Base-by-base conservation (phyloP, 2,113 vertebrate species). In the Alectura lathami region DNA sequence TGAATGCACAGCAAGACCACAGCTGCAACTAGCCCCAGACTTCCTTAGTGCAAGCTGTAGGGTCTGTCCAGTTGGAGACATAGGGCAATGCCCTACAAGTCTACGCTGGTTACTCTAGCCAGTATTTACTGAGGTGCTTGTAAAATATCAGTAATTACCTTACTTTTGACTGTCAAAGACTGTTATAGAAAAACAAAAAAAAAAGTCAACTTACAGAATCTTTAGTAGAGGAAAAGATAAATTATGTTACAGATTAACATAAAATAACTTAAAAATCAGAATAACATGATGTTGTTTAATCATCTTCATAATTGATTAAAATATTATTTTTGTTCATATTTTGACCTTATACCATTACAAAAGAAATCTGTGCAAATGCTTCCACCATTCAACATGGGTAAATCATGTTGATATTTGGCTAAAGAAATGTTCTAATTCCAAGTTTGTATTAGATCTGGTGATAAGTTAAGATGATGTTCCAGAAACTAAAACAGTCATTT, bases 381-480 rank as follows among this genome's bases (percentile, higher is more conserved):
- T 86, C 88, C 64, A 57, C 11, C 62, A 29, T 29, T 67, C 36
- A 90, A 93, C 78, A 91, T 73, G 40, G 92, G 66, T 69, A 91
- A 97, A 95, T 96, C 81, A 86, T 85, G 93, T 51, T 88, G 47
- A 76, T 59, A 70, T 93, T 92, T 82, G 13, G 29, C 47, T 95
- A 73, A 94, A 94, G 17, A 68, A 8, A 24, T 53, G 24, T 88
- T 88, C 83, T 95, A 93, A 96, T 92, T 91, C 68, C 62, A 84
- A 77, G 83, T 50, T 75, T 36, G 36, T 66, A 57, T 78, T 86
- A 93, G 91, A 73, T 63, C 51, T 60, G 20, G 18, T 75, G 82
- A 72, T 34, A 95, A 91, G 95, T 67, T 59, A 21, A 67, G 70
- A 76, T 64, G 21, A 47, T 79, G 82, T 51, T 67, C 76, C 50